Conservation (phyloP, 1,140 invertebrate species). For the Lepidostoma basale region DNA sequence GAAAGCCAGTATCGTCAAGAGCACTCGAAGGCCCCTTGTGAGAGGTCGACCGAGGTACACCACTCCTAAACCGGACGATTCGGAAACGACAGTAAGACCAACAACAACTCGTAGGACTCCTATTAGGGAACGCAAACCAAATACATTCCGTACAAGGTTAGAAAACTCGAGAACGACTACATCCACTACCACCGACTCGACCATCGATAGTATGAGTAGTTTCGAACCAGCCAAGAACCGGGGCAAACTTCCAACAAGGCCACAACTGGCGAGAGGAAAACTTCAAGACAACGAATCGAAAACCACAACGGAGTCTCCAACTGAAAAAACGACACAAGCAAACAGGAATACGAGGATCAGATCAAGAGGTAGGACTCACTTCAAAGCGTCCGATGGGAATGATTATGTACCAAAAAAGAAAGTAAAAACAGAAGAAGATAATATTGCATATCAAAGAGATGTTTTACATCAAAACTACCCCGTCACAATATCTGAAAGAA, state of each 20-base stretch:
- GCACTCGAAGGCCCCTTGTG: conserved; percentile 35
- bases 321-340: conserved; percentile 52
- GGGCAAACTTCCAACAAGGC: conserved; percentile 40
- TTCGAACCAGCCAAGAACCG: conserved; percentile 46
- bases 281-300: conserved; percentile 54
- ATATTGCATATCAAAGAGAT: conserved; percentile 65
- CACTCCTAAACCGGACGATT: conserved; percentile 50
- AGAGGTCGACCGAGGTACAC: conserved; percentile 56
- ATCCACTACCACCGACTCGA: conserved; percentile 29
- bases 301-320: conserved; percentile 59
- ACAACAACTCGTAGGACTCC: conserved; percentile 55
- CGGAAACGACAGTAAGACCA: conserved; percentile 52
- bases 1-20: conserved; percentile 18
- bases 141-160: conserved; percentile 46
- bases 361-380: conserved; percentile 55
- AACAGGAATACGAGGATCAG: conserved; percentile 47
- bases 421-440: conserved; percentile 50
- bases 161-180: conserved; percentile 37
- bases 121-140: conserved; percentile 57
- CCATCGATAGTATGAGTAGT: conserved; percentile 5
- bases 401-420: conserved; percentile 49
- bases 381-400: conserved; percentile 48
- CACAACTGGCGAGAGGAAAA: conserved; percentile 47
- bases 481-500: conserved; percentile 57
- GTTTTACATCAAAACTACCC: conserved; percentile 67